Percentiles rank a stretch among this genome's conserved stretches.
Conservation (phyloP, 2,797 vertebrate species). For the Hybognathus amarus region DNA sequence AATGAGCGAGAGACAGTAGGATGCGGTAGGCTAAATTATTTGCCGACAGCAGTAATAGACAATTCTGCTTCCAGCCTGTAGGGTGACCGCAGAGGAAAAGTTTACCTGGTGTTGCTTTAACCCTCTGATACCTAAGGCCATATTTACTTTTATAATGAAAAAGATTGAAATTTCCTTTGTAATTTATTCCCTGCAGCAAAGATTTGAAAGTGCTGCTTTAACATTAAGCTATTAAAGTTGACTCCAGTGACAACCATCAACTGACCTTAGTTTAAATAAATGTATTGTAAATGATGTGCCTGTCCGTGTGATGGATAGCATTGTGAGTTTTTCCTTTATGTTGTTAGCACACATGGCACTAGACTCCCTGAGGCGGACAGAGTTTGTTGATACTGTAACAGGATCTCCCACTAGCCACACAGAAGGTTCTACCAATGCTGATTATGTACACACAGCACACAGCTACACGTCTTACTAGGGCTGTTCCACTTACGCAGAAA, state of each 20-base stretch:
- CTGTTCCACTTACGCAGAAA: conserved; percentile 18
- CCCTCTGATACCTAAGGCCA: background rate
- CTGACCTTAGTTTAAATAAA: conserved; percentile 29
- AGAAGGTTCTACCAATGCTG: conserved; percentile 17
- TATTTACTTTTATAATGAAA: background rate
- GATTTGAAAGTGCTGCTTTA: conserved; percentile 3
- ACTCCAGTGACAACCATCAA: conserved; percentile 7
- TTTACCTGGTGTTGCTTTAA: background rate
- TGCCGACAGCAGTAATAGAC: no score
- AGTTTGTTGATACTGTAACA: conserved; percentile 32
- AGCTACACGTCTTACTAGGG: conserved; percentile 3
- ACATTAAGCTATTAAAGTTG: background rate
- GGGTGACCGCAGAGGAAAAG: no score
- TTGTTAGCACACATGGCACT: conserved; percentile 11
- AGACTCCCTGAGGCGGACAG: conserved; percentile 15
- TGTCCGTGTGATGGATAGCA: conserved; percentile 10
- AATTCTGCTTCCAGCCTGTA: no score
- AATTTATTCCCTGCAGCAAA: background rate
- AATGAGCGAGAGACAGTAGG: no score
- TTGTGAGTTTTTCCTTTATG: conserved; percentile 14
- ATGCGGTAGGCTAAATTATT: no score
- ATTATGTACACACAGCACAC: conserved; percentile 29
- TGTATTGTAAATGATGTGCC: conserved; percentile 5
- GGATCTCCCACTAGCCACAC: conserved; percentile 32
- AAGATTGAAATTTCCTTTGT: background rate